Evolutionary conservation across 2,113 vertebrate species (phyloP).

Genomic region (Ramphastos sulfuratus): DNA sequence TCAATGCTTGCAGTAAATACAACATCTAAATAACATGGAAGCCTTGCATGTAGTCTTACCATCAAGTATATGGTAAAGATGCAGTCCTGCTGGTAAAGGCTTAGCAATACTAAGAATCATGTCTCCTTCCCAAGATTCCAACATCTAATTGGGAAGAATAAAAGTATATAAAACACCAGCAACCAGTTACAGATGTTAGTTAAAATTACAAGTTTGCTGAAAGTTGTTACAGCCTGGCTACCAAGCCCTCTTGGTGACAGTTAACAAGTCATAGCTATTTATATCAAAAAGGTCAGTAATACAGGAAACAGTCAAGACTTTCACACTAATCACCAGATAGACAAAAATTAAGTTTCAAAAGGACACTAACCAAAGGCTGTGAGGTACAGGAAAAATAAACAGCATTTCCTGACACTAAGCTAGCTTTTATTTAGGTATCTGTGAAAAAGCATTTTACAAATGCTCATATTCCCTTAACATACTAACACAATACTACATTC

Average conservation of each 20-base stretch:
- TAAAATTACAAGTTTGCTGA: neutral
- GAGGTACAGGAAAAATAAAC: neutral
- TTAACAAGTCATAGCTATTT: neutral
- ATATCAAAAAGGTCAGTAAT: neutral
- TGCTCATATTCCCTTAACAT: neutral
- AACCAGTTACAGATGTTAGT: neutral
- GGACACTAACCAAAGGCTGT: neutral
- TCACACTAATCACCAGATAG: neutral
- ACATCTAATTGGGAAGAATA: slow-evolving; percentile 47
- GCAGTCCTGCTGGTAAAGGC: slow-evolving; percentile 89
- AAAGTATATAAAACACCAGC: neutral
- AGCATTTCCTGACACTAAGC: neutral
- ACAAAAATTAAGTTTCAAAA: neutral
- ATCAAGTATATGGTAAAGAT: slow-evolving; percentile 84
- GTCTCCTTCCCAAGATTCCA: slow-evolving; percentile 90
- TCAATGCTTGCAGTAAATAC: neutral
- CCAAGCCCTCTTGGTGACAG: neutral
- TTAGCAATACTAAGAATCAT: slow-evolving; percentile 88
- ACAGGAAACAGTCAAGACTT: neutral
- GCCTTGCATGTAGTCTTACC: slow-evolving; percentile 72
- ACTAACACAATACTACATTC: neutral
- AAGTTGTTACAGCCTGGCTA: neutral
- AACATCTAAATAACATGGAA: neutral
- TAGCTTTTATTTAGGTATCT: neutral
- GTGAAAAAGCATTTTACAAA: neutral